Evolutionary conservation across 1,140 invertebrate genomes (phyloP), one percentile per base, ranked within the genome.

Genomic region (Calosoma granatense): DNA sequence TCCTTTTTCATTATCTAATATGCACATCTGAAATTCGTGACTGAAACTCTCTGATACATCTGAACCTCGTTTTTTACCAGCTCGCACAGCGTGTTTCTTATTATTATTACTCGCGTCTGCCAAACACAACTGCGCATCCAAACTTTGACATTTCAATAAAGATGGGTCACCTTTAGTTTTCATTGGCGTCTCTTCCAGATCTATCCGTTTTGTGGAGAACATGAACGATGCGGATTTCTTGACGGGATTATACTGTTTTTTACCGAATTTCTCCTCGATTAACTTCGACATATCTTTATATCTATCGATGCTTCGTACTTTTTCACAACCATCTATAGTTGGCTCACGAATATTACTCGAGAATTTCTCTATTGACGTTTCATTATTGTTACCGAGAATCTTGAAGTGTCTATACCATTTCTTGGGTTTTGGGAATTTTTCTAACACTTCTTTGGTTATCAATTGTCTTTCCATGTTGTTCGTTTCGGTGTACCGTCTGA

Each of bases 201-300:
- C 61, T 14, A 67, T 63, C 4, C 60, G 47, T 59, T 67, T 68
- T 0, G 60, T 61, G 1, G 67, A 62, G 56, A 67, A 68, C 67
- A 68, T 68, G 56, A 68, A 68, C 56, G 65, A 67, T 4, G 67
- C 67, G 0, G 67, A 68, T 53, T 68, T 68, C 55, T 68, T 68
- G 19, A 68, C 65, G 0, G 67, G 67, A 59, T 68, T 68, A 20
- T 65, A 64, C 43, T 60, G 61, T 20, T 64, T 64, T 43, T 62
- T 59, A 20, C 64, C 64, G 41, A 68, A 67, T 56, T 63, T 66
- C 41, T 68, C 67, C 43, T 68, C 67, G 15, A 68, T 68, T 51
- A 68, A 59, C 54, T 65, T 67, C 12, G 67, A 68, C 67, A 68
- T 68, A 51, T 68, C 67, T 53, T 68, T 68, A 51, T 68, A 68